Evolutionary conservation across 2,888 invertebrate genomes (phyloP), one percentile per base, ranked within the genome.

Genomic region (Apomyelois bistriatella): DNA sequence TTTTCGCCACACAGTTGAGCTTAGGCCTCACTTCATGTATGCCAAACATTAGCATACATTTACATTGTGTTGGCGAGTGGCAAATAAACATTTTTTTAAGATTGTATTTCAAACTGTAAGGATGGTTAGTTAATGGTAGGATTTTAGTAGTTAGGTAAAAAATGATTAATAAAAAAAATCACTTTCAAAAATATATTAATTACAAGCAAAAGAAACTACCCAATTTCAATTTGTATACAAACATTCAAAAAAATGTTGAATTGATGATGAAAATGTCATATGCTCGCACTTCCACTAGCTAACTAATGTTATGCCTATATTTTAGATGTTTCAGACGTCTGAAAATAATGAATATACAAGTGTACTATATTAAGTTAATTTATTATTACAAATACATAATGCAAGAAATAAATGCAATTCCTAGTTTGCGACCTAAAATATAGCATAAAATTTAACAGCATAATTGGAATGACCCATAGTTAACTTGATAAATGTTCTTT

Each of bases 371-470:
- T 84, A 83, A 79, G 79, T 85, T 83, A 78, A 76, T 84, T 82
- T 84, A 88, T 82, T 84, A 88, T 86, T 88, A 86, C 82, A 85
- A 86, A 86, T 85, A 88, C 79, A 84, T 82, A 85, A 88, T 88
- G 87, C 87, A 85, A 82, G 85, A 84, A 87, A 79, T 84, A 86
- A 87, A 88, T 88, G 87, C 88, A 82, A 85, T 80, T 76, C 72
- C 79, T 81, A 84, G 74, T 82, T 76, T 78, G 82, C 79, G 72
- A 82, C 76, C 77, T 86, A 88, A 75, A 77, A 79, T 72, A 79
- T 77, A 84, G 84, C 83, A 82, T 73, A 80, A 79, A 81, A 74
- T 79, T 79, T 73, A 58, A 70, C 77, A 84, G 79, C 79, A 76
- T 81, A 85, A 82, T 76, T 90, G 89, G 89, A 90, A 90, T 90